Evolutionary conservation across 37 sponge, comb jelly and placozoan species (phyloP).

Genomic region (Crambe crambe): DNA sequence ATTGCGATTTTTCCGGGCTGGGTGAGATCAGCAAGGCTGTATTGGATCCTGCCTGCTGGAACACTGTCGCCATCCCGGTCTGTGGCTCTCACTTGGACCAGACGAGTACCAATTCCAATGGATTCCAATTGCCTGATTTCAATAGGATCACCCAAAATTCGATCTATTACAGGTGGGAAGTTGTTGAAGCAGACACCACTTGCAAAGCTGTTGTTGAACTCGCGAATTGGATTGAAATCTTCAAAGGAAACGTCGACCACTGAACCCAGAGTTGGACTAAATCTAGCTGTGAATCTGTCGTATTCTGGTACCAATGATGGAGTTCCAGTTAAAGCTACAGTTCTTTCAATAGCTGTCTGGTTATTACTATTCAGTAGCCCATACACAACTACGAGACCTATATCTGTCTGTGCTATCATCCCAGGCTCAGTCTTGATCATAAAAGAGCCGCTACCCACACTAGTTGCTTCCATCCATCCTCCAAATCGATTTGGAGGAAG

Average conservation of each 20-base stretch:
- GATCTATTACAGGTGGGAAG: slow-evolving; percentile 38
- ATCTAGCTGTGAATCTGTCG: not conserved
- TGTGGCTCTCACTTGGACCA: slow-evolving; percentile 40
- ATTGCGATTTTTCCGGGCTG: slow-evolving; percentile 40
- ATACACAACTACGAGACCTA: slow-evolving; percentile 50
- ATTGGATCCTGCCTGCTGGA: slow-evolving; percentile 51
- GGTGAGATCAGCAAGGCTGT: slow-evolving; percentile 19
- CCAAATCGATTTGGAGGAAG: slow-evolving; percentile 50
- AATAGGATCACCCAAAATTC: not conserved
- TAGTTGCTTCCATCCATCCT: slow-evolving; percentile 62
- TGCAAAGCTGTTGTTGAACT: slow-evolving; percentile 59
- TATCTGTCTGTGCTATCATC: slow-evolving; percentile 26
- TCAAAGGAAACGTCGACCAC: not conserved
- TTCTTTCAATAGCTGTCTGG: not conserved
- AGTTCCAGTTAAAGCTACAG: slow-evolving; percentile 33
- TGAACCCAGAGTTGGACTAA: not conserved
- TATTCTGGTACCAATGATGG: slow-evolving; percentile 13
- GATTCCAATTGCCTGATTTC: not conserved
- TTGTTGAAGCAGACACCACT: slow-evolving; percentile 51
- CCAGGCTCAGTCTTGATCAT: slow-evolving; percentile 40
- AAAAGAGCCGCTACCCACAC: slow-evolving; percentile 55
- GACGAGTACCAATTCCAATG: not conserved
- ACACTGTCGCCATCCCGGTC: slow-evolving; percentile 42
- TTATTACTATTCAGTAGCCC: slow-evolving; percentile 1
- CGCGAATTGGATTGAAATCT: slow-evolving; percentile 31